Conservation (phyloP, 2,113 vertebrate species). For the Pachycephala philippinensis region DNA sequence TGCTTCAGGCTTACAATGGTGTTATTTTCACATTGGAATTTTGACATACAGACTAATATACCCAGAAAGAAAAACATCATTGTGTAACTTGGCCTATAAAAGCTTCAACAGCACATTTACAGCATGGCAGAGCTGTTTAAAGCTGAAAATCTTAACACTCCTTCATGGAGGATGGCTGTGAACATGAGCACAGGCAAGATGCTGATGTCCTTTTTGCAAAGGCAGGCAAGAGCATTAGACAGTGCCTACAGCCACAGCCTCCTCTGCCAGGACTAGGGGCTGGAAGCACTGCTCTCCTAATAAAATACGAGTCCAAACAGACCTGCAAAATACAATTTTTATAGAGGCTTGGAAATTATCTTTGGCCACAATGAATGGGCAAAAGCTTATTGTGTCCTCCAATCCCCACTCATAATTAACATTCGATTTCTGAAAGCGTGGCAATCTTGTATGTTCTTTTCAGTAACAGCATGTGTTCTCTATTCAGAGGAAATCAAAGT, state of each 20-base stretch:
- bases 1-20: background rate
- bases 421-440: slow-evolving; percentile 38
- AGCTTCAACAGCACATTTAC: background rate
- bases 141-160: background rate
- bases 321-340: background rate
- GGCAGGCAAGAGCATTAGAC: background rate
- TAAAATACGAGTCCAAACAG: background rate
- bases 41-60: background rate
- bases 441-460: slow-evolving; percentile 54
- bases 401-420: slow-evolving; percentile 29
- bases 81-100: background rate
- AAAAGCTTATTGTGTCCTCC: background rate
- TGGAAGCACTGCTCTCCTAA: background rate
- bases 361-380: background rate
- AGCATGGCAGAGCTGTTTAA: background rate
- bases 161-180: background rate
- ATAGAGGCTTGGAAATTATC: background rate
- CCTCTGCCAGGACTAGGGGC: background rate
- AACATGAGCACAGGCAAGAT: background rate
- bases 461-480: slow-evolving; percentile 52
- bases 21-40: background rate
- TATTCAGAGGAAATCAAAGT: slow-evolving; percentile 56
- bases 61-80: background rate
- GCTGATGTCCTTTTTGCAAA: background rate
- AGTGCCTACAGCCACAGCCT: background rate